These are phyloP conservation scores for Microchrysa polita DNA, from an alignment of 2,888 invertebrate genomes.

Conservation along the genomic window DNA sequence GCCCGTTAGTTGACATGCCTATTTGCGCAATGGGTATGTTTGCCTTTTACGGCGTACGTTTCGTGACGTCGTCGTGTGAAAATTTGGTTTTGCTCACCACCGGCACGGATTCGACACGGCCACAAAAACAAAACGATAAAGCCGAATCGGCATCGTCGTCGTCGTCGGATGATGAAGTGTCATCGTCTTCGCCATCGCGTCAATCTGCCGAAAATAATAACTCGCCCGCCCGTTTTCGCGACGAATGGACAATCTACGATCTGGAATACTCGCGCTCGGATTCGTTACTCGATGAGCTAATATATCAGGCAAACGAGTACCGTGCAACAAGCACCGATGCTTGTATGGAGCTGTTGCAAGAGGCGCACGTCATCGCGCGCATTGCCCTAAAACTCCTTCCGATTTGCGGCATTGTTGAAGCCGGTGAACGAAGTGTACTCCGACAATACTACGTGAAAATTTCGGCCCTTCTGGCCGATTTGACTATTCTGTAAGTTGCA, in stretches of 20 bases:
- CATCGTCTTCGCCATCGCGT: background rate
- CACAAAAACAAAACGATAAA: background rate
- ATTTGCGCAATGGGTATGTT: conserved; percentile 74
- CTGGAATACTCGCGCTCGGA: conserved; percentile 72
- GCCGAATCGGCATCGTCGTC: background rate
- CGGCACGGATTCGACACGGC: background rate
- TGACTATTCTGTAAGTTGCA: conserved; percentile 58
- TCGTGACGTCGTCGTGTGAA: conserved; percentile 56
- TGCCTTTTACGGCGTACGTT: conserved; percentile 73
- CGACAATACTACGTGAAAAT: conserved; percentile 52
- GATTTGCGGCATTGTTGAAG: background rate
- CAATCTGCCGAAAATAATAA: conserved; percentile 7
- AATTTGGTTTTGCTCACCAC: conserved; percentile 66
- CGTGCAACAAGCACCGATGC: conserved; percentile 72
- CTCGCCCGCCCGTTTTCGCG: background rate
- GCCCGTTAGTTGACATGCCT: conserved; percentile 69
- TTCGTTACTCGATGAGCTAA: conserved; percentile 75
- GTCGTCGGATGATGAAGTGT: background rate
- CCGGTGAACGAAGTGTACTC: too few species aligned
- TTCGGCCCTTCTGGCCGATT: conserved; percentile 61
- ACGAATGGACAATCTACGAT: conserved; percentile 77
- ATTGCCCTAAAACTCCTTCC: conserved; percentile 24
- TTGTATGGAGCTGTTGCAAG: conserved; percentile 76
- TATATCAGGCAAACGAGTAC: conserved; percentile 73
- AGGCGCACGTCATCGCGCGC: conserved; percentile 72